A percentile compares a stretch with the other conserved stretches of the same genome.
Conservation (phyloP, 2,888 invertebrate genomes). For the Agrenia bidenticulata region DNA sequence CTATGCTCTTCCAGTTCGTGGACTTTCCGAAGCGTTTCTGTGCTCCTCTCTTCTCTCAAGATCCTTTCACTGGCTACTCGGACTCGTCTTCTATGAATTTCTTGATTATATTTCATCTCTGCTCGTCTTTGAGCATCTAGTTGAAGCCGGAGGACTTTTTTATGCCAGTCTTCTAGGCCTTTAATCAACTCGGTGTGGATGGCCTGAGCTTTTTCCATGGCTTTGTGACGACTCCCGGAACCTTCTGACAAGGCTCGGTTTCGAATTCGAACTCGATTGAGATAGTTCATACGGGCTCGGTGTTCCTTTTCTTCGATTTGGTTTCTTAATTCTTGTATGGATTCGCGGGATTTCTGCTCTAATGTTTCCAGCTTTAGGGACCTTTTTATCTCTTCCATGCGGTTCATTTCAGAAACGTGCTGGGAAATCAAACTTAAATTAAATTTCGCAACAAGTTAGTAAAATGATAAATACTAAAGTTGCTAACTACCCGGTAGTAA, state of each 20-base stretch:
- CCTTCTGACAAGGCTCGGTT: constrained; percentile 37
- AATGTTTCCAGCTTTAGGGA: constrained; percentile 45
- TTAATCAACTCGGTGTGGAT: constrained; percentile 55
- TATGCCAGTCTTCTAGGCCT: constrained; percentile 57
- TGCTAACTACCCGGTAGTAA: constrained; percentile 46
- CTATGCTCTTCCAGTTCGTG: constrained; percentile 48
- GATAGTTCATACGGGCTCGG: constrained; percentile 46
- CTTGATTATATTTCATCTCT: constrained; percentile 54
- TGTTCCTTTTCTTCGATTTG: constrained; percentile 52
- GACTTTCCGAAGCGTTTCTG: constrained; percentile 44
- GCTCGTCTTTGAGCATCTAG: constrained; percentile 55
- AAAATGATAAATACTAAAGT: constrained; percentile 3
- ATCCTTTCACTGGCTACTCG: constrained; percentile 48
- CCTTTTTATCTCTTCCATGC: constrained; percentile 52
- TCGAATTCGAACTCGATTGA: constrained; percentile 33
- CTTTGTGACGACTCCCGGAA: constrained; percentile 34
- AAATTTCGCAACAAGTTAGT: too few relatives aligned
- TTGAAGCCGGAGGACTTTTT: constrained; percentile 55
- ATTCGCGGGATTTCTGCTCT: constrained; percentile 45
- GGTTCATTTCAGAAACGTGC: constrained; percentile 52
- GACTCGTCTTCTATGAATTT: constrained; percentile 52
- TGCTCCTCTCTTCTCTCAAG: constrained; percentile 47
- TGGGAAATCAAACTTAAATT: too few relatives aligned
- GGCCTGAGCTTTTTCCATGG: constrained; percentile 54
- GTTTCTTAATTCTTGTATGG: constrained; percentile 46